A percentile compares a stretch with the other conserved stretches of the same genome.
phyloP scores from a whole-genome alignment of 2,888 invertebrate species.

The Meiosimyza platycephala region DNA sequence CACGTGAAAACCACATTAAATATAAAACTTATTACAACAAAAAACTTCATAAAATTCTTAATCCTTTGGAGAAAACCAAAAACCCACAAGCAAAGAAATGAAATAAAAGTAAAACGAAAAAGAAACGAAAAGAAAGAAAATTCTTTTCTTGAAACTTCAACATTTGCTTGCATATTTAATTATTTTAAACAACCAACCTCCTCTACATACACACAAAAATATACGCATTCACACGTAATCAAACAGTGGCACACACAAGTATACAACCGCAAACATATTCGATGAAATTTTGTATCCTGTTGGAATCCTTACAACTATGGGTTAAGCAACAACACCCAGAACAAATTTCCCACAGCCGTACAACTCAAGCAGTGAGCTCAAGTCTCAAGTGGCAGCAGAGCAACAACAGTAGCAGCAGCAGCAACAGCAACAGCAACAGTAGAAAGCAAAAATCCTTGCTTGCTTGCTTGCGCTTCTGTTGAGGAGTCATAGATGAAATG shows the following conservation, averaged over 20 bases:
- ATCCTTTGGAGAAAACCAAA: conserved; percentile 1
- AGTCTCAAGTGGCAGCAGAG: conserved; percentile 16
- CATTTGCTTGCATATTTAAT: conserved; percentile 30
- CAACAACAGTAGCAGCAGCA: conserved; percentile 1
- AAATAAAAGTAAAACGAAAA: neutral
- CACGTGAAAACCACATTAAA: neutral
- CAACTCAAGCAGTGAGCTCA: conserved; percentile 6
- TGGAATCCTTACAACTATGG: conserved; percentile 14
- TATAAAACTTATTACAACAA: neutral
- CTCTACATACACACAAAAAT: neutral
- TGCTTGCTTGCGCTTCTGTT: neutral
- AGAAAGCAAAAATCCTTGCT: neutral
- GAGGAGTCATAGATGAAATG: conserved; percentile 20
- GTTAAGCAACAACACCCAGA: conserved; percentile 3
- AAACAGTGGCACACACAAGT: neutral
- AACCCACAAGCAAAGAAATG: too few species aligned
- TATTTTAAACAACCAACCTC: conserved; percentile 25
- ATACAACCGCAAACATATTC: neutral
- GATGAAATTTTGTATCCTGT: conserved; percentile 5
- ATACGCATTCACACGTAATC: neutral
- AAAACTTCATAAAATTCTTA: neutral
- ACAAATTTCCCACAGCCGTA: conserved; percentile 23
- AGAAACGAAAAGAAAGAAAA: neutral
- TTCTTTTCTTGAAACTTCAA: conserved; percentile 28
- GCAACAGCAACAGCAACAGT: neutral